Base-by-base conservation (phyloP, 2,888 invertebrate genomes). In the Erebia ligea region DNA sequence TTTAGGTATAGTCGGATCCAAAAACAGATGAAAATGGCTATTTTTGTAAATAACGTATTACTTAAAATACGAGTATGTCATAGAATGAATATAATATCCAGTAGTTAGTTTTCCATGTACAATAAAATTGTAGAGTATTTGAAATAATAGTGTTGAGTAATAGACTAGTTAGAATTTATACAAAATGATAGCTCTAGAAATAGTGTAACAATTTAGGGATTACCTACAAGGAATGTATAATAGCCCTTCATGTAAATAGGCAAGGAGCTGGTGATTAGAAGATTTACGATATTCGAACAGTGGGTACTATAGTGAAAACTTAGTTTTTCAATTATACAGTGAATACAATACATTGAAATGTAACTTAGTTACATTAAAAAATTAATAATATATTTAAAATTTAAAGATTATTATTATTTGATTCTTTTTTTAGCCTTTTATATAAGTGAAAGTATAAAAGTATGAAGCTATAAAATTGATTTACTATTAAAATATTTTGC, bases 11-110 rank as follows among this genome's bases (percentile, higher is more conserved):
- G 82, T 82, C 79, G 81, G 82, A 87, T 86, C 86, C 86, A 88
- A 75, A 74, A 86, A 85, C 84, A 86, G 82, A 89, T 84, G 81
- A 86, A 67, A 83, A 85, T 89, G 89, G 91, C 90, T 92, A 91
- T 91, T 92, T 91, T 92, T 92, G 92, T 92, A 92, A 92, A 92
- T 92, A 92, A 88, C 82, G 82, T 89, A 89, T 90, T 90, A 90
- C 88, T 88, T 92, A 90, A 91, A 90, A 89, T n/a, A n/a, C n/a
- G n/a, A n/a, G n/a, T 91, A 90, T 91, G 88, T 87, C 86, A 89
- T 91, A 91, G 86, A 86, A 87, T 88, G 86, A 88, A 84, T 83
- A 82, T 91, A 89, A 82, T 91, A 89, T 90, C 89, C 89, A 85
- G 86, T 92, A 91, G 91, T 80, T 92, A 92, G 92, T 87, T 91